A percentile compares a stretch with the other conserved stretches of the same genome.
Evolutionary conservation across 2,888 invertebrate genomes (phyloP).

Genomic region (Aproaerema taeniolella): DNA sequence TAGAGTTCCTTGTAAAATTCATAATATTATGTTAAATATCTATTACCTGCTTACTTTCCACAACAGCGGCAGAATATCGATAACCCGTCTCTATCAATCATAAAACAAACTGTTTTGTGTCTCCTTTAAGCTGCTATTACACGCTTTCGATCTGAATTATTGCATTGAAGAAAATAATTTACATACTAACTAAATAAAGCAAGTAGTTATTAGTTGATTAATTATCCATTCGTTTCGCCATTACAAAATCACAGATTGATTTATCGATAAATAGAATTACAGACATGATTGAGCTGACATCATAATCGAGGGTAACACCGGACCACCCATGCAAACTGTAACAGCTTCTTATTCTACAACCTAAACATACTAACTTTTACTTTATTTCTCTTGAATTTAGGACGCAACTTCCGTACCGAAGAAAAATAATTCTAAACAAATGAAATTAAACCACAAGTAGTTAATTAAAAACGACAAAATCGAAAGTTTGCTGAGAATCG

Average conservation of each 20-base stretch:
- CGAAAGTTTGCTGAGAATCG: constrained; percentile 16
- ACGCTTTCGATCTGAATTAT: constrained; percentile 1
- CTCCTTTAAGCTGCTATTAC: not conserved
- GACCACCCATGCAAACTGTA: constrained; percentile 43
- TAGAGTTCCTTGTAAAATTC: constrained; percentile 31
- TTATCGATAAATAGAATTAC: constrained; percentile 27
- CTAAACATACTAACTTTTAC: constrained; percentile 31
- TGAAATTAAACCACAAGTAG: constrained; percentile 5
- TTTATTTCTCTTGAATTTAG: constrained; percentile 35
- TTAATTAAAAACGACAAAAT: constrained; percentile 13
- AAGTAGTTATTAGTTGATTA: constrained; percentile 15
- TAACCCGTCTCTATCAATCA: not conserved
- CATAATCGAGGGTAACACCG: constrained; percentile 37
- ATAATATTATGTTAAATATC: not conserved
- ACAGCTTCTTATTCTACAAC: constrained; percentile 41
- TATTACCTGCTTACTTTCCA: not conserved
- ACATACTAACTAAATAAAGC: constrained; percentile 10
- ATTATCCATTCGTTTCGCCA: constrained; percentile 29
- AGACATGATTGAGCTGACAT: constrained; percentile 30
- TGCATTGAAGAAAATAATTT: constrained; percentile 11
- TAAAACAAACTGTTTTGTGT: constrained; percentile 1
- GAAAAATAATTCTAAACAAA: constrained; percentile 15
- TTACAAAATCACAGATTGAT: constrained; percentile 30
- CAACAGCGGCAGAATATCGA: not conserved
- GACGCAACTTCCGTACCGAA: constrained; percentile 37